A percentile compares a stretch with the other conserved stretches of the same genome.
Evolutionary conservation across 1,140 invertebrate genomes (phyloP).

Genomic region (Drosophila asahinai): DNA sequence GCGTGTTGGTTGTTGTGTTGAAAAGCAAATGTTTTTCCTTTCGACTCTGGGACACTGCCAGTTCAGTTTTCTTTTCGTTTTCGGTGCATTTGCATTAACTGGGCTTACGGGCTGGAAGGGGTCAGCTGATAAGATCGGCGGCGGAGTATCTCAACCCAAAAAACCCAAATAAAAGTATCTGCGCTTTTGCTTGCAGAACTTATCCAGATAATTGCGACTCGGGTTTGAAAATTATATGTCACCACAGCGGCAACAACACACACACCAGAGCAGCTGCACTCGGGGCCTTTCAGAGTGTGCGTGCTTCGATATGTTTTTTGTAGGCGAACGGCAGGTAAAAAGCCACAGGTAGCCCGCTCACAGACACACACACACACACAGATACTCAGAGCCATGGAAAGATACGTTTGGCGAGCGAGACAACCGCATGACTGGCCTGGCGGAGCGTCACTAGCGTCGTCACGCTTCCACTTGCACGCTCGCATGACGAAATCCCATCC

Average conservation of each 20-base stretch:
- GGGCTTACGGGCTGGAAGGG: constrained; percentile 12
- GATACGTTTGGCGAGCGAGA: constrained; percentile 40
- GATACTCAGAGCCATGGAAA: constrained; percentile 23
- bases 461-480: constrained; percentile 45
- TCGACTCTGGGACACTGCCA: constrained; percentile 19
- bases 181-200: constrained; percentile 27
- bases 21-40: constrained; percentile 52
- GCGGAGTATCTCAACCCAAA: constrained; percentile 1
- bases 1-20: constrained; percentile 37
- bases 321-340: constrained; percentile 66
- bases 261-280: constrained; percentile 39
- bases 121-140: constrained; percentile 35
- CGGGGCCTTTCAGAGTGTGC: constrained; percentile 19
- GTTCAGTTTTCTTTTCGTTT: constrained; percentile 32
- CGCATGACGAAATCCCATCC: constrained; percentile 68
- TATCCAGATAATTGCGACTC: constrained; percentile 71
- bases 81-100: constrained; percentile 39
- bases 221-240: constrained; percentile 71
- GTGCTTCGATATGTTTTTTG: constrained; percentile 52
- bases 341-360: constrained; percentile 65
- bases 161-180: neutral
- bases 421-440: constrained; percentile 25
- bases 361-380: constrained; percentile 27
- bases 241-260: constrained; percentile 30
- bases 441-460: constrained; percentile 40